These are phyloP conservation scores for Tinea trinotella DNA, from an alignment of 2,888 invertebrate genomes.

Conservation along the genomic window DNA sequence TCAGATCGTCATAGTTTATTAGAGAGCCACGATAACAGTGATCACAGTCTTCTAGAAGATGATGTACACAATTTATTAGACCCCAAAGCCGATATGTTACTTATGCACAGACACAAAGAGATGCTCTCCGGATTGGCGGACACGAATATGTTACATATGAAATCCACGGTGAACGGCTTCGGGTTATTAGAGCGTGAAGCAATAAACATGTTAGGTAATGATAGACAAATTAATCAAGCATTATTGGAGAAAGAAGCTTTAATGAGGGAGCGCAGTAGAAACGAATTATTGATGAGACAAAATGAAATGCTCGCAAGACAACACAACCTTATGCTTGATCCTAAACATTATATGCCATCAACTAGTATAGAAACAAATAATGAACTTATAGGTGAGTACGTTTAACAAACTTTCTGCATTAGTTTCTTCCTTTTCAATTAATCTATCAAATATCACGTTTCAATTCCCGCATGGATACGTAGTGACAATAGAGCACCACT, in stretches of 20 bases:
- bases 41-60: constrained; percentile 58
- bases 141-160: constrained; percentile 46
- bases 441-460: no score
- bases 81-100: constrained; percentile 46
- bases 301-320: constrained; percentile 54
- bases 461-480: no score
- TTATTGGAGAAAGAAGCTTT: constrained; percentile 51
- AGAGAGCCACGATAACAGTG: constrained; percentile 62
- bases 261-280: constrained; percentile 48
- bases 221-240: constrained; percentile 54
- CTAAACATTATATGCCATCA: constrained; percentile 55
- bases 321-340: constrained; percentile 48
- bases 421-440: no score
- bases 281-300: constrained; percentile 54
- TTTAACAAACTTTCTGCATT: no score
- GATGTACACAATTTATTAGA: constrained; percentile 56
- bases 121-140: constrained; percentile 57
- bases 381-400: constrained; percentile 67
- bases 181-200: constrained; percentile 49
- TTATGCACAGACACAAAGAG: constrained; percentile 58
- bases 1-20: constrained; percentile 64
- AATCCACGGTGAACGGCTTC: constrained; percentile 50
- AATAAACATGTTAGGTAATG: constrained; percentile 46
- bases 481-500: no score
- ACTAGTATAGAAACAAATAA: constrained; percentile 61